phyloP scores from a whole-genome alignment of 2,888 invertebrate genomes.

The Asteroscopus sphinx region DNA sequence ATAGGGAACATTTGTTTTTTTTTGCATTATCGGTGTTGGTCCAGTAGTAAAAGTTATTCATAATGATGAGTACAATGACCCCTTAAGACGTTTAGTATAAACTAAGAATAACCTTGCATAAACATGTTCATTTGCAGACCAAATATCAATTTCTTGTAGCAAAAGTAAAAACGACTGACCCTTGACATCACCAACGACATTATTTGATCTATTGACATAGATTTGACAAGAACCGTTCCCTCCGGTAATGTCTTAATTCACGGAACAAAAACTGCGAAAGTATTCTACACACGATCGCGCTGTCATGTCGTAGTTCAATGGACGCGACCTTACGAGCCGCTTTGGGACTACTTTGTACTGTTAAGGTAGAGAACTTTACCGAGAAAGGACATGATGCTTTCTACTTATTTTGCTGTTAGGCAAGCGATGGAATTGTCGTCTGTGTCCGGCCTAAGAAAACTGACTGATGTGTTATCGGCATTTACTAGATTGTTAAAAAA shows the following conservation, averaged over 20 bases:
- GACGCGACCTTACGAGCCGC: constrained; percentile 8
- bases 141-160: not conserved
- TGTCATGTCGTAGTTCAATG: constrained; percentile 26
- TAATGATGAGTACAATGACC: too few species aligned
- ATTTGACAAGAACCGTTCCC: constrained; percentile 10
- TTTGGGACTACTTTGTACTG: constrained; percentile 29
- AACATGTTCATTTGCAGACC: not conserved
- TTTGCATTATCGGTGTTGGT: too few species aligned
- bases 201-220: constrained; percentile 15
- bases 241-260: constrained; percentile 25
- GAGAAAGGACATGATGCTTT: not conserved
- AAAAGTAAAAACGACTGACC: not conserved
- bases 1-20: too few species aligned
- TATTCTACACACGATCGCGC: constrained; percentile 42
- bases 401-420: too few species aligned
- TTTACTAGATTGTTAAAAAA: too few species aligned
- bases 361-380: constrained; percentile 7
- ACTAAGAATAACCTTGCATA: not conserved
- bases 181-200: constrained; percentile 6
- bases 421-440: too few species aligned
- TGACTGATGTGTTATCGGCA: too few species aligned
- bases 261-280: constrained; percentile 9
- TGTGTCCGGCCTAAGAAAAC: too few species aligned
- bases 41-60: too few species aligned
- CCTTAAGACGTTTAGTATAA: too few species aligned